Evolutionary conservation across 2,113 vertebrate genomes (phyloP).

Genomic region (Corapipo altera): DNA sequence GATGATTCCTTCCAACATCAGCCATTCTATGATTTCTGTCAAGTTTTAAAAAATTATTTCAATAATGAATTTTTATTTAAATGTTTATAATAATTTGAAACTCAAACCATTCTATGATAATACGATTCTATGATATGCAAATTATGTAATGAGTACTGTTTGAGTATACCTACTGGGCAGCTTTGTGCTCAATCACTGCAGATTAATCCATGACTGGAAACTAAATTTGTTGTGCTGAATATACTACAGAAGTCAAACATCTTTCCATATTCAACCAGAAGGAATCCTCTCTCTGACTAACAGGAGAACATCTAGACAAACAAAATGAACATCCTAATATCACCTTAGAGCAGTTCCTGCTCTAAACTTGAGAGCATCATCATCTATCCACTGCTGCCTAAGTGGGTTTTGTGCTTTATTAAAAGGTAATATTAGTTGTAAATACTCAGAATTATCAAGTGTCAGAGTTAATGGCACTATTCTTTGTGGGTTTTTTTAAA

Average conservation of each 20-base stretch:
- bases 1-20: not conserved
- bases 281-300: not conserved
- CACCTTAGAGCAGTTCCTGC: fast-evolving
- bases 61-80: not conserved
- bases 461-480: not conserved
- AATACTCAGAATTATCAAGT: not conserved
- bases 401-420: not conserved
- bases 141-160: not conserved
- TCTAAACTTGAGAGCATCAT: not conserved
- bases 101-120: not conserved
- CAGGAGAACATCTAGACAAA: not conserved
- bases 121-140: not conserved
- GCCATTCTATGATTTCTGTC: not conserved
- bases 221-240: not conserved
- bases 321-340: not conserved
- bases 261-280: not conserved
- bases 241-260: not conserved
- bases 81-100: not conserved
- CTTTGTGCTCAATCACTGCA: not conserved
- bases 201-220: not conserved
- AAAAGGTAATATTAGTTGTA: not conserved
- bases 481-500: not conserved
- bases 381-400: not conserved
- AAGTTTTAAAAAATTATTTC: not conserved
- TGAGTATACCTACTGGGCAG: not conserved